Conservation (phyloP, 2,113 vertebrate genomes). For the Odobenus rosmarus region DNA sequence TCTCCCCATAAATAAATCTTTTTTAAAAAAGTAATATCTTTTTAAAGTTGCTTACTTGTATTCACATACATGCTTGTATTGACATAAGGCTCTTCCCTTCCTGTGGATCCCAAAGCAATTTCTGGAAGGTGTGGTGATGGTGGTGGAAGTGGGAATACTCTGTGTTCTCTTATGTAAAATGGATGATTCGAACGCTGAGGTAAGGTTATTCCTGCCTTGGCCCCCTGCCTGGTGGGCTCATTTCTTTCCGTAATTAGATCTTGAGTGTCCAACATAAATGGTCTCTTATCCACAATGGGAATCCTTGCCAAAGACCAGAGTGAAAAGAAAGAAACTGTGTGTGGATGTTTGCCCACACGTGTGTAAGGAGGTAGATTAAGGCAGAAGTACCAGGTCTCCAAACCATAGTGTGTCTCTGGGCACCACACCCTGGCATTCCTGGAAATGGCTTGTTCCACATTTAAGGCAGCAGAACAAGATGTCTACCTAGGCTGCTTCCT, state of each 20-base stretch:
- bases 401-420: neutral
- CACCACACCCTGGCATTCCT: fast-evolving
- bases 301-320: neutral
- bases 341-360: neutral
- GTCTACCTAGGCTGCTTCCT: neutral
- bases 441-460: neutral
- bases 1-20: neutral
- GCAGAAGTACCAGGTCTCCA: neutral
- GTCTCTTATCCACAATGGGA: neutral
- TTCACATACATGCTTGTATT: neutral
- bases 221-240: neutral
- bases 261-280: neutral
- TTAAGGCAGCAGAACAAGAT: neutral
- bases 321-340: neutral
- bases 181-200: neutral
- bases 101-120: neutral
- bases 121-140: neutral
- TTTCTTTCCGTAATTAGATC: neutral
- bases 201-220: neutral
- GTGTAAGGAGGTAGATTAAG: neutral
- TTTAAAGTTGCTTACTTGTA: neutral
- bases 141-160: neutral
- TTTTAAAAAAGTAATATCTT: neutral
- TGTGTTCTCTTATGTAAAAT: neutral
- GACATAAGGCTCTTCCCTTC: neutral